These are phyloP conservation scores for Megalonaias nervosa DNA, from an alignment of 1,140 invertebrate genomes.

Conservation along the genomic window DNA sequence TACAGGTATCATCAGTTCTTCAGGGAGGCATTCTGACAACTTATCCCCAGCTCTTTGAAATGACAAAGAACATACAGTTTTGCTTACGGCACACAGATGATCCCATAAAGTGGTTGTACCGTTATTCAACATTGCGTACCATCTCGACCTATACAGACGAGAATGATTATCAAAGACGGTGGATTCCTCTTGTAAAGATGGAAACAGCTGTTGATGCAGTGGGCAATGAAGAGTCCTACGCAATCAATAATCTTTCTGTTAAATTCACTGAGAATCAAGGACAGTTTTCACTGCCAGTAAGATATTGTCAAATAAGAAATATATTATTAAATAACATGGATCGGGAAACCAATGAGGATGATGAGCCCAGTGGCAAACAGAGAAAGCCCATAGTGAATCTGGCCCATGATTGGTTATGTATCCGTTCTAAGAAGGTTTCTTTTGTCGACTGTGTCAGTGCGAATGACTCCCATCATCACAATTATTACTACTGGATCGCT, in stretches of 20 bases:
- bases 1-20: constrained; percentile 20
- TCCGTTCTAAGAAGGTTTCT: not conserved
- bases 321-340: constrained; percentile 20
- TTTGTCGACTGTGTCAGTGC: no score
- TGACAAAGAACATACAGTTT: constrained; percentile 5
- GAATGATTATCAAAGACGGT: constrained; percentile 17
- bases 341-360: not conserved
- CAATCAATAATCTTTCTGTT: constrained; percentile 20
- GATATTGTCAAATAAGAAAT: constrained; percentile 25
- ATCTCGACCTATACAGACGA: constrained; percentile 1
- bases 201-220: constrained; percentile 21
- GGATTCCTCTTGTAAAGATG: constrained; percentile 35
- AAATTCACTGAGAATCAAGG: constrained; percentile 4
- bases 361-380: not conserved
- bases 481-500: constrained; percentile 1
- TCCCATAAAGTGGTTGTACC: constrained; percentile 10
- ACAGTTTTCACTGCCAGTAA: constrained; percentile 7
- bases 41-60: constrained; percentile 4
- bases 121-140: not conserved
- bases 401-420: constrained; percentile 20
- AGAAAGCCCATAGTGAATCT: no score
- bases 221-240: not conserved
- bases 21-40: constrained; percentile 13
- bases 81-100: constrained; percentile 20
- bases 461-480: no score